Evolutionary conservation across 2,888 invertebrate genomes (phyloP), one percentile per base, ranked within the genome.

Genomic region (Drosophila lutescens): DNA sequence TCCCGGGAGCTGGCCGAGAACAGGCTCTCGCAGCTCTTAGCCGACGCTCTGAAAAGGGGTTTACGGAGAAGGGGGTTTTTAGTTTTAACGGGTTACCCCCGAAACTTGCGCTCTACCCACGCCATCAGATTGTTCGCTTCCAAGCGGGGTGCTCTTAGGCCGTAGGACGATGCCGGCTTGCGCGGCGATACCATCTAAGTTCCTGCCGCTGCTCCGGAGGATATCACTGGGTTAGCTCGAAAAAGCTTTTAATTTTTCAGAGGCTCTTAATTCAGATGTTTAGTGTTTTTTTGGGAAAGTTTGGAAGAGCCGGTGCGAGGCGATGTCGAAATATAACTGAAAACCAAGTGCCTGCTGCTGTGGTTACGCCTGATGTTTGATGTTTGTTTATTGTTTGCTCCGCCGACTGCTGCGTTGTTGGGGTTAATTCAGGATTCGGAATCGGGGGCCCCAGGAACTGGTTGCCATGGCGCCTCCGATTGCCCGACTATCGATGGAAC

Each of bases 1-100:
- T 90, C 91, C 65, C 90, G 91, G 9, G 92, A 92, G 71, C 91
- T 92, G 49, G 89, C 90, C 20, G 92, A 92, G 77, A 92, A 92
- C 2, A 93, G 86, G 69, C 92, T 92, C 77, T 93, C 92, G 50
- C 92, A 93, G 81, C 91, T 93, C 84, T 93, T 93, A 0, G 91
- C 87, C 32, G 91, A 84, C 10, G 84, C 77, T 17, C 91, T 91
- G 65, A 26, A 61, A 32, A 41, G 12, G 23, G n/a, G 23, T 20
- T 13, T 20, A 7, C 9, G 20, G 20, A n/a, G 41, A 12, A 2
- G 10, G 10, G 4, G 13, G n/a, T 20, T 2, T 20, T 3, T 20
- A 20, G 20, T 10, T 23, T 38, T 15, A 30, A 17, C 13, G 13
- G 7, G 7, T 10, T 3, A 1, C n/a, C 13, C 15, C 26, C 8